A percentile compares a stretch with the other conserved stretches of the same genome.
These are phyloP conservation scores for Polymixis flavicincta DNA, from an alignment of 2,888 invertebrate species.

Conservation along the genomic window DNA sequence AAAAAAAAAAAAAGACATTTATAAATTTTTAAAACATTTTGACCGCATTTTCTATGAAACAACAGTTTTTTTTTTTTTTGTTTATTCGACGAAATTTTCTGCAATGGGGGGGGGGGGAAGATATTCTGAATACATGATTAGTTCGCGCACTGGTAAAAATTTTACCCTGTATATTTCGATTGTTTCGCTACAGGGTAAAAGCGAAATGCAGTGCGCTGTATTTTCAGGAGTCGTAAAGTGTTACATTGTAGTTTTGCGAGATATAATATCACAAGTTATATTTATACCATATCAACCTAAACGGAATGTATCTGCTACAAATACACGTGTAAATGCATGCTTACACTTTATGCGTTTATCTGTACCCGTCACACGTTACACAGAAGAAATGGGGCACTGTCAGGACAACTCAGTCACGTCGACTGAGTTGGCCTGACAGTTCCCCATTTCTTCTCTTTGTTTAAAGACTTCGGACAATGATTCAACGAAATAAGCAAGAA, in stretches of 20 bases:
- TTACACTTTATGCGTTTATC: not conserved
- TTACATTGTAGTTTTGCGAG: slow-evolving; percentile 4
- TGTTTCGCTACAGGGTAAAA: not conserved
- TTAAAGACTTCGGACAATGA: not conserved
- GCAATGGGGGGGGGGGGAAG: too few species aligned
- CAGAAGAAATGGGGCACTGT: too few species aligned
- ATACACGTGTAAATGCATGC: not conserved
- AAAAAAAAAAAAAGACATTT: too few species aligned
- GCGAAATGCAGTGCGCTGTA: not conserved
- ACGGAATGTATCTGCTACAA: not conserved
- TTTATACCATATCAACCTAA: not conserved
- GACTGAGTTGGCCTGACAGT: not conserved
- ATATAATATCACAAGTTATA: not conserved
- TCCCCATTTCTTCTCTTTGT: not conserved
- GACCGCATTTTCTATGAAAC: too few species aligned
- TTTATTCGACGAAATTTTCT: too few species aligned
- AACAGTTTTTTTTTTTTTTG: too few species aligned
- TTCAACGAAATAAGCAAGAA: not conserved
- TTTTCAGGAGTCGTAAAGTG: not conserved
- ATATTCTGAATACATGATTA: too few species aligned
- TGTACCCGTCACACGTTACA: not conserved
- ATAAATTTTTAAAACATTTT: too few species aligned
- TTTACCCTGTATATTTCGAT: too few species aligned
- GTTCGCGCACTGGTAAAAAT: too few species aligned
- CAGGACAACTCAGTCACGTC: too few species aligned